Percentiles rank a stretch among this genome's conserved stretches.
phyloP scores from a whole-genome alignment of 92 coral and sea anemone genomes.

The Galaxea fascicularis region DNA sequence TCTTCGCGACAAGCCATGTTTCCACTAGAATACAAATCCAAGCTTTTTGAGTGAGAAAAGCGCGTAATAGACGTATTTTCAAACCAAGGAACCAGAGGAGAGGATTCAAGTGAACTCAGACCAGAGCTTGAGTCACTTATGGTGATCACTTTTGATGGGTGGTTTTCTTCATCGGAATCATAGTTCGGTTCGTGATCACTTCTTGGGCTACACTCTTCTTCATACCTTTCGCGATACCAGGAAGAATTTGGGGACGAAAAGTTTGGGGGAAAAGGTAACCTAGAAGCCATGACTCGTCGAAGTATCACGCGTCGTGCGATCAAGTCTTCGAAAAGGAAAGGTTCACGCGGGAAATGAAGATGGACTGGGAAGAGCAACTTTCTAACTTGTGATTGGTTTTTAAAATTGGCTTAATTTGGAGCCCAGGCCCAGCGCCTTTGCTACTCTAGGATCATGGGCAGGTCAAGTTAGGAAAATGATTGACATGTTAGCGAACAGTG shows the following conservation, averaged over 20 bases:
- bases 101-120: background rate
- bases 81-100: conserved; percentile 20
- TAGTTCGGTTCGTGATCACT: conserved; percentile 60
- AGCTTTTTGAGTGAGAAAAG: background rate
- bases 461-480: no score
- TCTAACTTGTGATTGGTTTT: conserved; percentile 28
- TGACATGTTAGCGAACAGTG: no score
- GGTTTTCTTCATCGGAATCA: conserved; percentile 74
- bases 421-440: background rate
- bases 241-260: conserved; percentile 6
- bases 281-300: background rate
- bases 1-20: background rate
- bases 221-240: conserved; percentile 25
- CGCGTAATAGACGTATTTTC: background rate
- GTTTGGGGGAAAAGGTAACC: background rate
- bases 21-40: conserved; percentile 9
- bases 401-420: background rate
- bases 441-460: background rate
- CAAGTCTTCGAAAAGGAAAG: background rate
- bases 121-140: conserved; percentile 5
- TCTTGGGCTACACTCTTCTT: conserved; percentile 62
- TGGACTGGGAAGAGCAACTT: conserved; percentile 2
- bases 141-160: conserved; percentile 8
- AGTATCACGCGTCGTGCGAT: background rate
- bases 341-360: conserved; percentile 24